Evolutionary conservation across 2,888 invertebrate species (phyloP).

Genomic region (Sinelater perroti): DNA sequence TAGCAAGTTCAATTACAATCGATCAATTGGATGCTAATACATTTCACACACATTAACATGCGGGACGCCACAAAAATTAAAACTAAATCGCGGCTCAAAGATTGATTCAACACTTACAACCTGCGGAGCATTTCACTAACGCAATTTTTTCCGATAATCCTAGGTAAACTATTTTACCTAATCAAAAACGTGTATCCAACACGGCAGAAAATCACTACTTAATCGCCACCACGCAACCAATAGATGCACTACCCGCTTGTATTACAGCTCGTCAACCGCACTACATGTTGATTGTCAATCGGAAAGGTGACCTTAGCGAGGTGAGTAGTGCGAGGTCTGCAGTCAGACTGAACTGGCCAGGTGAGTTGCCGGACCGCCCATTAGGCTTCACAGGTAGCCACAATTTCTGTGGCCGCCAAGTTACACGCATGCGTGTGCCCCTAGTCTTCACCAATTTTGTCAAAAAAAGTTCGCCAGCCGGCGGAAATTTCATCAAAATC

Average conservation of each 20-base stretch:
- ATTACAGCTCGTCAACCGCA: slow-evolving; percentile 25
- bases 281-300: slow-evolving; percentile 36
- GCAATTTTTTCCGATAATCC: too few species aligned
- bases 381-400: slow-evolving; percentile 57
- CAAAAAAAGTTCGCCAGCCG: slow-evolving; percentile 21
- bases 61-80: too few species aligned
- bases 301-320: slow-evolving; percentile 43
- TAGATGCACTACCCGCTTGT: slow-evolving; percentile 26
- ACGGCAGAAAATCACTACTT: slow-evolving; percentile 9
- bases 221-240: slow-evolving; percentile 8
- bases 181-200: too few species aligned
- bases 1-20: too few species aligned
- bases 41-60: too few species aligned
- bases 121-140: too few species aligned
- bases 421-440: slow-evolving; percentile 54
- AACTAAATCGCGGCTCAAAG: too few species aligned
- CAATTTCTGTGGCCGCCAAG: slow-evolving; percentile 53
- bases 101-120: too few species aligned
- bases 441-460: slow-evolving; percentile 40
- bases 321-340: slow-evolving; percentile 54
- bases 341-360: slow-evolving; percentile 58
- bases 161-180: too few species aligned
- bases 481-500: neutral
- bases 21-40: too few species aligned
- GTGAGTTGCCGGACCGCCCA: slow-evolving; percentile 58